phyloP scores from a whole-genome alignment of 1,140 invertebrate genomes.

The Pectinophora gossypiella region DNA sequence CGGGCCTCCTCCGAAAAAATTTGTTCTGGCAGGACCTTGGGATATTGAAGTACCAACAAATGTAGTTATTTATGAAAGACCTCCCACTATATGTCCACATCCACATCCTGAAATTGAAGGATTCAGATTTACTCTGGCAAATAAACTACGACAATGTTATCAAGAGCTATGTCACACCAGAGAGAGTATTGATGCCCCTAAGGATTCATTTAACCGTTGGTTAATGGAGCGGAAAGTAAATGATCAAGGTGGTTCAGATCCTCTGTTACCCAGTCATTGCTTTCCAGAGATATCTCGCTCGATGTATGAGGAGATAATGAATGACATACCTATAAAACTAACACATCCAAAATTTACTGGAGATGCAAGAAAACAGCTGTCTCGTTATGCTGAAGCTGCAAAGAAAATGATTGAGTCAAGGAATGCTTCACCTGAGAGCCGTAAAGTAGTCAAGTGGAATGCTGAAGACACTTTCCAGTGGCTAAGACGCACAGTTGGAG shows the following conservation, averaged over 20 bases:
- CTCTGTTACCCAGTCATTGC: constrained; percentile 93
- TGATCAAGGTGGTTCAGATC: constrained; percentile 89
- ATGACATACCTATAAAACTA: constrained; percentile 97
- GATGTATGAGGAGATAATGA: constrained; percentile 99
- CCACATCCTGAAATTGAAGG: constrained; percentile 95
- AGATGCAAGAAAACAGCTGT: constrained; percentile 96
- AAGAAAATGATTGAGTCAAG: constrained; percentile 97
- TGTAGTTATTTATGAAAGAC: constrained; percentile 93
- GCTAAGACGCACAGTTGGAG: constrained; percentile 94
- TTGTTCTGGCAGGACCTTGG: constrained; percentile 93
- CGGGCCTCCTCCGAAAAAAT: constrained; percentile 85
- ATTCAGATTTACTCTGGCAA: constrained; percentile 84
- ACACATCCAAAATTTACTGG: constrained; percentile 95
- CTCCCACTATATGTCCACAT: constrained; percentile 89
- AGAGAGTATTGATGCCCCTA: constrained; percentile 95
- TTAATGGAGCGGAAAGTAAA: constrained; percentile 96
- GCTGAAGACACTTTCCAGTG: constrained; percentile 98
- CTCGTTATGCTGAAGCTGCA: constrained; percentile 95
- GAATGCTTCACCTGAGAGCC: constrained; percentile 93
- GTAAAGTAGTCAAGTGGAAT: constrained; percentile 99
- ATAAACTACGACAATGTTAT: constrained; percentile 92
- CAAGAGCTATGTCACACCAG: constrained; percentile 95
- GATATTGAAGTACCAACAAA: constrained; percentile 96
- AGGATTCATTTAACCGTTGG: constrained; percentile 98
- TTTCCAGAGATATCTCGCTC: constrained; percentile 93